Conservation (phyloP, 2,888 invertebrate species). For the Rutpela maculata region DNA sequence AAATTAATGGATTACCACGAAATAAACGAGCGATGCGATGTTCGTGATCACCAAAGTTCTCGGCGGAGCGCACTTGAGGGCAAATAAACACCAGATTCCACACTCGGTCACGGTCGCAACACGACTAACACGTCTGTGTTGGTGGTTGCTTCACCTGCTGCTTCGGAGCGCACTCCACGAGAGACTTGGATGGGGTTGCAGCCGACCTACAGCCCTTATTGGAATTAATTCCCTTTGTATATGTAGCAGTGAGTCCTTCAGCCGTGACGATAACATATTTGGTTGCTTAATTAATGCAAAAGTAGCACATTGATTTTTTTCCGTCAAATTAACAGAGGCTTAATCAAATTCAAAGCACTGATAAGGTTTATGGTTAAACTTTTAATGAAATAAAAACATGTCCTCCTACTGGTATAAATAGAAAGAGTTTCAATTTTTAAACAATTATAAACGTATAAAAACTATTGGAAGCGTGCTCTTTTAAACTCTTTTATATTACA, state of each 20-base stretch:
- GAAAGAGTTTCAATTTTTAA: too few species aligned
- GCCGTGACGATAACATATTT: not conserved
- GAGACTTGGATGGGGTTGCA: constrained; percentile 9
- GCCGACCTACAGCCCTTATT: not conserved
- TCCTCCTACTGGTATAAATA: too few species aligned
- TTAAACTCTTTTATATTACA: too few species aligned
- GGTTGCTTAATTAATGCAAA: constrained; percentile 11
- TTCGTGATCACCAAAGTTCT: constrained; percentile 19
- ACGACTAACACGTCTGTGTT: constrained; percentile 58
- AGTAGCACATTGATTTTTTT: not conserved
- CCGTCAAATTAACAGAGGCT: not conserved
- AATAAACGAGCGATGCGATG: not conserved
- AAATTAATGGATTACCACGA: constrained; percentile 10
- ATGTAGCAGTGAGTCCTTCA: constrained; percentile 17
- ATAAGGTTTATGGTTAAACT: not conserved
- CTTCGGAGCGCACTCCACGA: constrained; percentile 35
- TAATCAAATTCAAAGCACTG: not conserved
- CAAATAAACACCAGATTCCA: constrained; percentile 25
- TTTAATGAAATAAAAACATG: too few species aligned
- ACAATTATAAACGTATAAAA: too few species aligned
- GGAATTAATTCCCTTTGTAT: not conserved
- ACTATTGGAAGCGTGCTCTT: too few species aligned
- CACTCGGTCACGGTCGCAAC: constrained; percentile 60
- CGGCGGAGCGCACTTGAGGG: constrained; percentile 19
- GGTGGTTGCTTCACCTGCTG: constrained; percentile 59